These are phyloP conservation scores for Picathartes gymnocephalus DNA, from an alignment of 2,113 vertebrate genomes.

Conservation along the genomic window DNA sequence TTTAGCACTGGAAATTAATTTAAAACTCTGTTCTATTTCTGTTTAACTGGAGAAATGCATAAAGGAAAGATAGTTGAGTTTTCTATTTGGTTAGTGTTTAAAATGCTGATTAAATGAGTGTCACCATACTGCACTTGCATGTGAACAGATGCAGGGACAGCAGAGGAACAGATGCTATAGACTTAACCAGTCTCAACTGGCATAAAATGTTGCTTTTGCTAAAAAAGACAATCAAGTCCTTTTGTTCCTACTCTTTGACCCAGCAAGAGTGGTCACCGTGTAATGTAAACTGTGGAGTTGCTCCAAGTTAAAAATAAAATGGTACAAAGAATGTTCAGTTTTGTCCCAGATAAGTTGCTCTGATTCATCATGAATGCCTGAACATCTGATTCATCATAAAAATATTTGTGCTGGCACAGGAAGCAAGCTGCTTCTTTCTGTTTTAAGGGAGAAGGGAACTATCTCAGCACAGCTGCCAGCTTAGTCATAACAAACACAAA, in stretches of 20 bases:
- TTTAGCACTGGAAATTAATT: neutral
- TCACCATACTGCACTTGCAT: neutral
- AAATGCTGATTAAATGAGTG: neutral
- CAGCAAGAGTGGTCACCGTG: neutral
- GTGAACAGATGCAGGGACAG: neutral
- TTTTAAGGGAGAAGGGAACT: neutral
- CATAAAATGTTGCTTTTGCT: neutral
- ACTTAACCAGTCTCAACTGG: neutral
- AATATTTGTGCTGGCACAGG: constrained; percentile 36
- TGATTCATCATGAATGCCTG: neutral
- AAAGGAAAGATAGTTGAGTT: neutral
- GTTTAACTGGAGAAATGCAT: neutral
- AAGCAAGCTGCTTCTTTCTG: neutral
- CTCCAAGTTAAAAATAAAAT: constrained; percentile 39
- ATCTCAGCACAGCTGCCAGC: neutral
- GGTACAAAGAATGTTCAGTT: neutral
- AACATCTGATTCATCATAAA: neutral
- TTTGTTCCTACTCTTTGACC: neutral
- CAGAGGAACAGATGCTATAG: neutral
- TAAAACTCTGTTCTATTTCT: neutral
- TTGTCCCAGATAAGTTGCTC: neutral
- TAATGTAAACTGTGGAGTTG: neutral
- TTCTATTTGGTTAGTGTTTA: neutral
- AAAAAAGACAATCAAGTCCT: neutral
- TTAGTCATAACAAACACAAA: neutral